Base-by-base conservation (phyloP, 2,113 vertebrate genomes). In the Rana temporaria region DNA sequence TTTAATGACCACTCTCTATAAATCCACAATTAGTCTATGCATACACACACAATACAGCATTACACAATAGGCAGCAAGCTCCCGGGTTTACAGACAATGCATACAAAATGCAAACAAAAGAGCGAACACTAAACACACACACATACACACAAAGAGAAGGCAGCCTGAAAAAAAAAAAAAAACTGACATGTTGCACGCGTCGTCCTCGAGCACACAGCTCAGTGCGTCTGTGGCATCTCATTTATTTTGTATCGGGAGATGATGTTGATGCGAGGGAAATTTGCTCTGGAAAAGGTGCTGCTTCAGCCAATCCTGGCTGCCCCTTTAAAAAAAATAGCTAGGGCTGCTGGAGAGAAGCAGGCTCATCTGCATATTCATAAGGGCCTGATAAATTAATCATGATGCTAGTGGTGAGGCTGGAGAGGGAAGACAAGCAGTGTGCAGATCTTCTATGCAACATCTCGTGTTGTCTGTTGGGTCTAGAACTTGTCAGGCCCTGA, bases 371-470 rank as follows among this genome's bases (percentile, higher is more conserved):
- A 90, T 91, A 91, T 91, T 90, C 89, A 91, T 90, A 89, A 89
- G 86, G 76, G 86, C 84, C 89, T 90, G 89, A 90, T 91, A 90
- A 91, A 91, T 91, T 91, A 91, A 90, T 91, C 90, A 91, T 91
- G 90, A 89, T 88, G 89, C 85, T 87, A 88, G 86, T 87, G 82
- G 85, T 87, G 85, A 88, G 87, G 85, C 89, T 89, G 71, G 86
- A 86, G 79, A 90, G 85, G 86, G 89, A 89, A 88, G 87, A 85
- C 86, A 87, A 85, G 81, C 84, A 78, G 84, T 30, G 73, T 42
- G 59, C 68, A 34, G 79, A 68, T 81, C 68, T 34, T 42, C 55
- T n/a, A 30, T 48, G 32, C 57, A 68, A 76, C 78, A 70, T 42
- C 60, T 18, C 19, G 48, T 18, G 42, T 75, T 52, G 30, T 67